Evolutionary conservation across 2,888 invertebrate species (phyloP).

Genomic region (Cephus runcator): DNA sequence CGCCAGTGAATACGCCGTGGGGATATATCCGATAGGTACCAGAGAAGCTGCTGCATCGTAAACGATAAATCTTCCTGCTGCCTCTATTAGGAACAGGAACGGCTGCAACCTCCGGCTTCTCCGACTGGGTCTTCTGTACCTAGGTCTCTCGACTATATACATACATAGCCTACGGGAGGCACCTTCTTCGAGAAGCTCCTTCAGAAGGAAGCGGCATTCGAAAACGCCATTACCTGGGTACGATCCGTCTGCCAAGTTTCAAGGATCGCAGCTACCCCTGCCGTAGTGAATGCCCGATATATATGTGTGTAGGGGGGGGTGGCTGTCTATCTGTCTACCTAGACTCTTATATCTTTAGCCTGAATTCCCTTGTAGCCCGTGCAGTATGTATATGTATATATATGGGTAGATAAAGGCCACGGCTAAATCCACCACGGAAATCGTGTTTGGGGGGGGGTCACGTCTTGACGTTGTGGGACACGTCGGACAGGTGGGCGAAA

Average conservation of each 20-base stretch:
- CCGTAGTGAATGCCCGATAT: too few species aligned
- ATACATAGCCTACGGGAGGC: not conserved
- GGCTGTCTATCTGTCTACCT: too few species aligned
- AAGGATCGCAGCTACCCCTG: conserved; percentile 10
- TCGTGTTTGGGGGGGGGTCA: too few species aligned
- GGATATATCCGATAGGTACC: conserved; percentile 22
- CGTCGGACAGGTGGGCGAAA: too few species aligned
- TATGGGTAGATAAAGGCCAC: too few species aligned
- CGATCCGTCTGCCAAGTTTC: conserved; percentile 20
- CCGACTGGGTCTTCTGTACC: conserved; percentile 1
- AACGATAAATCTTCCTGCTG: conserved; percentile 47
- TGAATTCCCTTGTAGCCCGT: too few species aligned
- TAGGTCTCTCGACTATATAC: not conserved
- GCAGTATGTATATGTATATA: too few species aligned
- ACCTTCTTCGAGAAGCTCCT: conserved; percentile 7
- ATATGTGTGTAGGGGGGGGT: fast-evolving
- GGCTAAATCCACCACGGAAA: too few species aligned
- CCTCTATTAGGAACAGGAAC: conserved; percentile 40
- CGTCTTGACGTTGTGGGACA: too few species aligned
- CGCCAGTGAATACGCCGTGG: conserved; percentile 31
- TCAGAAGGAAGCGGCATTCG: conserved; percentile 15
- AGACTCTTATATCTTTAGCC: too few species aligned
- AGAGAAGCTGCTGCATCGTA: conserved; percentile 34
- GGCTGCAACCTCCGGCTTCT: not conserved
- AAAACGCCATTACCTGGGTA: conserved; percentile 24